Base-by-base conservation (phyloP, 2,113 vertebrate genomes). In the Nannobrachium achirus region DNA sequence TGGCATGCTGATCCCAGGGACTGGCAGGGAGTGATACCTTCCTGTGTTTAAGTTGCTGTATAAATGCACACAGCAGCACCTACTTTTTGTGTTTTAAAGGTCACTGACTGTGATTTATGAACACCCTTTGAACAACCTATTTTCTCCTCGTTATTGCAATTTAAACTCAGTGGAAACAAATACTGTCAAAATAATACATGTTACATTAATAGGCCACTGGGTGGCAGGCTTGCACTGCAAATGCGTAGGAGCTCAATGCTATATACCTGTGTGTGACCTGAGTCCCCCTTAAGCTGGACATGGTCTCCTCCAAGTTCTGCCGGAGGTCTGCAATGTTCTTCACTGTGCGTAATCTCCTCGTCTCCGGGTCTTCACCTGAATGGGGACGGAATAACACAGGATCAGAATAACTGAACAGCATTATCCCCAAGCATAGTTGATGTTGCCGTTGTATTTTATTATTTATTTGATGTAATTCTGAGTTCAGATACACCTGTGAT, bases 261-360 rank as follows among this genome's bases (percentile, higher is more conserved):
- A 16, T 46, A 55, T 60, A 93, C 92, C 92, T 92, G 84, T 98
- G 97, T 52, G 96, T 94, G 83, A 98, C 92, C 89, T 98, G 97
- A 71, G 96, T 98, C 85, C 97, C 97, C 72, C 97, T 84, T 53
- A 98, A 81, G 19, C 96, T 98, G 69, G 96, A 98, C 97, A 98
- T 98, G 4, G 97, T 98, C 75, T 98, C 97, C 83, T 98, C 97
- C 82, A 98, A 73, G 81, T 98, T 98, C 86, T 98, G 96, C 18
- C 97, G 93, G 6, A 98, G 94, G 57, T 98, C 97, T 0, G 97
- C 97, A 0, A 98, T 98, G 91, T 98, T 98, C 66, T 95, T 98
- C 66, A 98, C 97, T 0, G 97, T 98, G 41, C 96, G 91, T 52
- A 98, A 55, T 0, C 97, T 83, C 71, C 97, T 92, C 0, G 96